phyloP scores from a whole-genome alignment of 2,113 vertebrate genomes.

The Callaeas wilsoni region DNA sequence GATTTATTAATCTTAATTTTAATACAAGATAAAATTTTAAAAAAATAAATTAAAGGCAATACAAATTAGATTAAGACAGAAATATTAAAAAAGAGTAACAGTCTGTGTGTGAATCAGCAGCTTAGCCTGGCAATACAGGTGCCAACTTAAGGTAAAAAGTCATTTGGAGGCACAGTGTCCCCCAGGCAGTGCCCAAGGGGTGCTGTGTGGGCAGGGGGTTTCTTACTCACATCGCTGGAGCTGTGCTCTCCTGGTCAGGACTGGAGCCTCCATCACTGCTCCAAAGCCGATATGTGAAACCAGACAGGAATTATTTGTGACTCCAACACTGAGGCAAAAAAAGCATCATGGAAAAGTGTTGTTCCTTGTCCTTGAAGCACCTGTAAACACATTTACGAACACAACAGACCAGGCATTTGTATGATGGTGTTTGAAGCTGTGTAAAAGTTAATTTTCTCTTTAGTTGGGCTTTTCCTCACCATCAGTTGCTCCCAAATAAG shows the following conservation, averaged over 20 bases:
- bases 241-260: not conserved
- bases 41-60: not conserved
- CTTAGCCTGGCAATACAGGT: not conserved
- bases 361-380: not conserved
- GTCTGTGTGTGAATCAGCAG: not conserved
- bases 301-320: not conserved
- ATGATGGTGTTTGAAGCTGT: not conserved
- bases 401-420: not conserved
- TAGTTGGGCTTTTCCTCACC: not conserved
- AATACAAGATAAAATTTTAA: not conserved
- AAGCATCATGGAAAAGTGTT: not conserved
- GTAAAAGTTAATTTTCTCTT: not conserved
- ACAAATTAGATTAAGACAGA: not conserved
- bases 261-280: accelerated
- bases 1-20: not conserved
- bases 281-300: accelerated
- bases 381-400: not conserved
- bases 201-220: not conserved
- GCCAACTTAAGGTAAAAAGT: not conserved
- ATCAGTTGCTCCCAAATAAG: not conserved
- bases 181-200: not conserved
- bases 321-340: not conserved
- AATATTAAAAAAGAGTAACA: not conserved
- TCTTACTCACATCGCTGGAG: not conserved
- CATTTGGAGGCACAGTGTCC: not conserved